These are phyloP conservation scores for Himalopsyche anomala DNA, from an alignment of 2,888 invertebrate species.

Conservation along the genomic window DNA sequence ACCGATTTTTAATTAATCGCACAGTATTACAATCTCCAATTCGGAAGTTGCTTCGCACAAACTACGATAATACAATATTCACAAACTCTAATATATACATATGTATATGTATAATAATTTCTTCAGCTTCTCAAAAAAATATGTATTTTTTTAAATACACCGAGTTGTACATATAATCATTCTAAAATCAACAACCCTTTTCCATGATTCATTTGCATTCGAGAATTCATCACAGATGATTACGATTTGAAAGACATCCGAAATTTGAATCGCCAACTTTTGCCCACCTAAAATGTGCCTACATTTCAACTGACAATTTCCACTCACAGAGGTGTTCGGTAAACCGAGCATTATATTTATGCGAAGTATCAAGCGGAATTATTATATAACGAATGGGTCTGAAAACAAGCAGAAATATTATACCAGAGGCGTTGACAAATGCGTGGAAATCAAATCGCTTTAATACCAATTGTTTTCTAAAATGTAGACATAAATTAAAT, in stretches of 20 bases:
- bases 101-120: no score
- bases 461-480: conserved; percentile 14
- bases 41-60: no score
- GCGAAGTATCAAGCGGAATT: neutral
- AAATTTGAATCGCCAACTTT: neutral
- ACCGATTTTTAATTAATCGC: no score
- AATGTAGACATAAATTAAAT: neutral
- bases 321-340: neutral
- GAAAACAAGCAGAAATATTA: conserved; percentile 3
- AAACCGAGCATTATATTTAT: conserved; percentile 19
- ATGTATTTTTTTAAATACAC: no score
- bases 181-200: no score
- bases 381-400: neutral
- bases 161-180: no score
- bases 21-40: no score
- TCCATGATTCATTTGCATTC: no score
- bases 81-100: no score
- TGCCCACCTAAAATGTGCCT: neutral
- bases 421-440: conserved; percentile 17
- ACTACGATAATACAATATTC: no score
- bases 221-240: no score
- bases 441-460: conserved; percentile 6
- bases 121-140: no score
- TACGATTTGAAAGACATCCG: neutral
- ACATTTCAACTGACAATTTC: neutral